Evolutionary conservation across 2,888 invertebrate species (phyloP).

Genomic region (Philereme vetulata): DNA sequence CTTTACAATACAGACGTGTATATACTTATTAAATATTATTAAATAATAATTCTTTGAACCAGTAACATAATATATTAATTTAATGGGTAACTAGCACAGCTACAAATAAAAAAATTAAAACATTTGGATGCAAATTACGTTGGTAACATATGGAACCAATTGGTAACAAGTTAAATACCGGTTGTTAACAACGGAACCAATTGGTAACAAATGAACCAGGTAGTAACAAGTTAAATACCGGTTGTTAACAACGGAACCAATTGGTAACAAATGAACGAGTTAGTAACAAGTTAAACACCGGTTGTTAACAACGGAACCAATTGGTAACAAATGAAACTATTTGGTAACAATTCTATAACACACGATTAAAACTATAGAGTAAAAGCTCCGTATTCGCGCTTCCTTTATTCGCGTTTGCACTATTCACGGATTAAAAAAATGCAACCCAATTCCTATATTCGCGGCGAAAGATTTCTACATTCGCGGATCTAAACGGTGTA

Average conservation of each 20-base stretch:
- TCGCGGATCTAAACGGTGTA: too few species aligned
- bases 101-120: background rate
- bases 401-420: too few species aligned
- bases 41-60: too few species aligned
- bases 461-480: too few species aligned
- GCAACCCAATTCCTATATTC: too few species aligned
- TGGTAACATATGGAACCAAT: background rate
- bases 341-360: background rate
- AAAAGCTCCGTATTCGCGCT: too few species aligned
- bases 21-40: too few species aligned
- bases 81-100: background rate
- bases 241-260: background rate
- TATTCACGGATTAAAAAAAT: too few species aligned
- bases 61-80: background rate
- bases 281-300: background rate
- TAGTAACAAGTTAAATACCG: too few species aligned
- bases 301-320: too few species aligned
- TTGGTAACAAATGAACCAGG: slow-evolving; percentile 1
- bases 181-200: background rate
- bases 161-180: slow-evolving; percentile 1
- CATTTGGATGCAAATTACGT: background rate
- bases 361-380: too few species aligned
- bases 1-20: too few species aligned
- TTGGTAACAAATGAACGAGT: slow-evolving; percentile 9
- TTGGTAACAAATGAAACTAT: slow-evolving; percentile 2